A percentile compares a stretch with the other conserved stretches of the same genome.
phyloP scores from a whole-genome alignment of 2,113 vertebrate genomes.

The Oreochromis aureus region DNA sequence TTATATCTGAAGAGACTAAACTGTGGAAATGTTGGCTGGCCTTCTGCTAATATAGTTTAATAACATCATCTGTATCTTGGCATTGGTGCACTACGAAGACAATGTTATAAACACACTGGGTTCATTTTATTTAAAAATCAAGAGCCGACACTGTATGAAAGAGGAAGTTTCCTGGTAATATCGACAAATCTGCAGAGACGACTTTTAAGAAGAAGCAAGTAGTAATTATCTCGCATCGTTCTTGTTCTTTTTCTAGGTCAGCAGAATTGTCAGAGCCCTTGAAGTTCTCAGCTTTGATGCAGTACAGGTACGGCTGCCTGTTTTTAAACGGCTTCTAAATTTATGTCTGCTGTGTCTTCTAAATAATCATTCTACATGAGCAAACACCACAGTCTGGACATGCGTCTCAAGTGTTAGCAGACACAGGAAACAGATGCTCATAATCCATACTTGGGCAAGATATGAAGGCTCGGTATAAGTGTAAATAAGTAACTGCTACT shows the following conservation, averaged over 20 bases:
- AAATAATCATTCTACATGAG: not conserved
- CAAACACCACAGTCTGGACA: not conserved
- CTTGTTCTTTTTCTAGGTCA: constrained; percentile 55
- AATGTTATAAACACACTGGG: not conserved
- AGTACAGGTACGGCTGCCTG: constrained; percentile 64
- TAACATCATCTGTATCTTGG: not conserved
- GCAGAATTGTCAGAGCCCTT: constrained; percentile 37
- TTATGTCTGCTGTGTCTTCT: not conserved
- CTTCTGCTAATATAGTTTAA: not conserved
- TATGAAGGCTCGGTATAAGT: not conserved
- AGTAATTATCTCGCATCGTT: not conserved
- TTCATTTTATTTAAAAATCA: not conserved
- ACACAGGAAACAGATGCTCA: not conserved
- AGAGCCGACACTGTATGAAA: not conserved
- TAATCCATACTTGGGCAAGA: not conserved
- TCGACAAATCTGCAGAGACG: not conserved
- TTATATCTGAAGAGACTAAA: constrained; percentile 26
- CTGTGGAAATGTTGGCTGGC: constrained; percentile 1
- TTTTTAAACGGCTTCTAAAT: constrained; percentile 26
- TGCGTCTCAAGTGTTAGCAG: not conserved
- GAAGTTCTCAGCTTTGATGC: constrained; percentile 76
- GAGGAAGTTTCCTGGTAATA: not conserved
- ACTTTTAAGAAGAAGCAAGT: not conserved
- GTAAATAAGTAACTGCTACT: not conserved
- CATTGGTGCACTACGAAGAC: not conserved